phyloP scores from a whole-genome alignment of 2,888 invertebrate genomes.

The Notodromas monacha region DNA sequence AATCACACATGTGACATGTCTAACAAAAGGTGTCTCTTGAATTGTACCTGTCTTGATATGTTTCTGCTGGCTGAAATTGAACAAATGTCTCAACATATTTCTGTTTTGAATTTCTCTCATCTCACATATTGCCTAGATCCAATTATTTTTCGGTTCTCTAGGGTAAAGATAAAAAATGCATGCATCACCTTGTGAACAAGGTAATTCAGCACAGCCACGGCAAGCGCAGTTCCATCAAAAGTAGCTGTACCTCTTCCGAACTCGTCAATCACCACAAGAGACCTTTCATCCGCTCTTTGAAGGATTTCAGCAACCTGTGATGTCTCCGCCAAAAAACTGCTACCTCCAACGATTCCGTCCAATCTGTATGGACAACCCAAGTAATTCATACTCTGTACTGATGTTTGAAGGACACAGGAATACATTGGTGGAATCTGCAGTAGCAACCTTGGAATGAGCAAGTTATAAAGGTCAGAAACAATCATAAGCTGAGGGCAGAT shows the following conservation, averaged over 20 bases:
- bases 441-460: neutral
- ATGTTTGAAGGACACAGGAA: too few species aligned
- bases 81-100: too few species aligned
- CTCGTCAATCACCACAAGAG: conserved; percentile 19
- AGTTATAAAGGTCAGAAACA: too few species aligned
- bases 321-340: conserved; percentile 18
- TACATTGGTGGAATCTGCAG: conserved; percentile 1
- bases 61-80: too few species aligned
- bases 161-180: too few species aligned
- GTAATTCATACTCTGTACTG: too few species aligned
- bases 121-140: neutral
- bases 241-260: conserved; percentile 18
- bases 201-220: conserved; percentile 15
- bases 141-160: neutral
- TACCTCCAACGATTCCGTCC: conserved; percentile 15
- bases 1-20: too few species aligned
- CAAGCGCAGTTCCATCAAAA: conserved; percentile 18
- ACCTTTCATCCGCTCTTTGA: conserved; percentile 14
- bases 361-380: too few species aligned
- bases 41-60: too few species aligned
- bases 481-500: too few species aligned
- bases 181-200: conserved; percentile 14
- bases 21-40: too few species aligned
- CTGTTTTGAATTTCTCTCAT: too few species aligned
- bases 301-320: conserved; percentile 16